These are phyloP conservation scores for Cheilosia impressa DNA, from an alignment of 2,888 invertebrate species.

Conservation along the genomic window DNA sequence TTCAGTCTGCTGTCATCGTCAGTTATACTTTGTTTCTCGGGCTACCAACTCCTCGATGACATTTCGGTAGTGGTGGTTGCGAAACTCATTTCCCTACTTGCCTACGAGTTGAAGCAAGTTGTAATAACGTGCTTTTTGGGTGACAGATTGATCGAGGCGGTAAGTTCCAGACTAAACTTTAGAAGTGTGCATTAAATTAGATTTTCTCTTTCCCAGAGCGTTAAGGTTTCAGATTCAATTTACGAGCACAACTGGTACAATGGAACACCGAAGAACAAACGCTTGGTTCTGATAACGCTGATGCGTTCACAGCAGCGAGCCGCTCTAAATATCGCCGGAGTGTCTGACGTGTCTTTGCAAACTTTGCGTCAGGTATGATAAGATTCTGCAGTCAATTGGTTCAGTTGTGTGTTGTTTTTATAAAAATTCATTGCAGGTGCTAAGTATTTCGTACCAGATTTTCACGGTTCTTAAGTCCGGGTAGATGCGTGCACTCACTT, in stretches of 20 bases:
- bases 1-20: constrained; percentile 75
- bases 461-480: constrained; percentile 72
- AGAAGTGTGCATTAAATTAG: background rate
- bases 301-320: constrained; percentile 54
- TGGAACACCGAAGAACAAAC: constrained; percentile 66
- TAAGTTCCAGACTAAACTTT: constrained; percentile 26
- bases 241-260: constrained; percentile 75
- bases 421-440: constrained; percentile 51
- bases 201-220: constrained; percentile 39
- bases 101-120: constrained; percentile 76
- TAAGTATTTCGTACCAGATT: constrained; percentile 73
- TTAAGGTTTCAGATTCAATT: constrained; percentile 53
- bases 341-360: constrained; percentile 66
- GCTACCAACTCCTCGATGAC: constrained; percentile 73
- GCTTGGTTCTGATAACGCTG: constrained; percentile 60
- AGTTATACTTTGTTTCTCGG: constrained; percentile 71
- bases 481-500: background rate
- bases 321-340: constrained; percentile 63
- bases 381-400: background rate
- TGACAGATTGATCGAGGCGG: constrained; percentile 70
- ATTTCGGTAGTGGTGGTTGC: constrained; percentile 34
- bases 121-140: constrained; percentile 74
- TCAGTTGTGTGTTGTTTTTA: too few species aligned
- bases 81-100: constrained; percentile 51
- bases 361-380: constrained; percentile 63